A percentile compares a stretch with the other conserved stretches of the same genome.
These are phyloP conservation scores for Drosophila neocordata DNA, from an alignment of 1,140 invertebrate genomes.

Conservation along the genomic window DNA sequence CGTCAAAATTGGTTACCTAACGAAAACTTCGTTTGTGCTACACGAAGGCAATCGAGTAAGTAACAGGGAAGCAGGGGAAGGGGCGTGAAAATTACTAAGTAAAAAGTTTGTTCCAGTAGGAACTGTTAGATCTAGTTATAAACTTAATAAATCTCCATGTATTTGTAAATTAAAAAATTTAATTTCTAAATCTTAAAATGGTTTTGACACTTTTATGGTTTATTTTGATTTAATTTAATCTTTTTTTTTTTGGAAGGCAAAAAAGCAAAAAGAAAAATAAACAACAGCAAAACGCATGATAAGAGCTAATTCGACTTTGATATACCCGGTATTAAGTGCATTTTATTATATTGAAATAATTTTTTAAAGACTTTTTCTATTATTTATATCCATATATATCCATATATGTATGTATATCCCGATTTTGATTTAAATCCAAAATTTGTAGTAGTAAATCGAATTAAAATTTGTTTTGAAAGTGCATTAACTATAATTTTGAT, in stretches of 20 bases:
- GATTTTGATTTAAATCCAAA: no score
- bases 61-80: conserved; percentile 15
- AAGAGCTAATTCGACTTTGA: neutral
- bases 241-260: neutral
- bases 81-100: neutral
- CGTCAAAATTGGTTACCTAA: conserved; percentile 82
- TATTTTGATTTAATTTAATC: conserved; percentile 1
- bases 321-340: neutral
- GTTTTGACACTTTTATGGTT: conserved; percentile 9
- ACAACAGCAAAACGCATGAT: neutral
- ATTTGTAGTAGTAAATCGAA: no score
- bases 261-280: neutral
- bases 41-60: conserved; percentile 73
- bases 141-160: neutral
- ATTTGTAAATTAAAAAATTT: neutral
- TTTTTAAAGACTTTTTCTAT: no score
- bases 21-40: conserved; percentile 81
- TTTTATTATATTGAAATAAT: no score
- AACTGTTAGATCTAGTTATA: neutral
- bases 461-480: no score
- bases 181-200: conserved; percentile 7
- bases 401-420: no score
- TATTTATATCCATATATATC: no score
- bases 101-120: no score
- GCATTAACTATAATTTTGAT: no score